phyloP scores from a whole-genome alignment of 2,888 invertebrate genomes.

The Incurvaria masculella region DNA sequence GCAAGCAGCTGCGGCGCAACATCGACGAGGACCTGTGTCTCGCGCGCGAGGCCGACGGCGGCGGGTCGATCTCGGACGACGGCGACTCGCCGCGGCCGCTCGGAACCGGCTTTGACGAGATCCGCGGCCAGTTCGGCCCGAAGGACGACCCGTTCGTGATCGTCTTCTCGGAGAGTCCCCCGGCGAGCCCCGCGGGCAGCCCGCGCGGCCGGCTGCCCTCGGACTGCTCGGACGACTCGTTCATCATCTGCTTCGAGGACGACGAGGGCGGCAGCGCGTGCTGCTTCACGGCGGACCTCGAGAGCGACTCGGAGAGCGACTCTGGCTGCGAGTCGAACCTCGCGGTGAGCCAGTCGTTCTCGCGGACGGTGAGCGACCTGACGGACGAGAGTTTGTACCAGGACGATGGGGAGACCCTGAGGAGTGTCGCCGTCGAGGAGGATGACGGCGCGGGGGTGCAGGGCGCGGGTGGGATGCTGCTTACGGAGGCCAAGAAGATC shows the following conservation, averaged over 20 bases:
- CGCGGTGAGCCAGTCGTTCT: constrained; percentile 17
- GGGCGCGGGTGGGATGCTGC: constrained; percentile 23
- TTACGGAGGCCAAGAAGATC: constrained; percentile 28
- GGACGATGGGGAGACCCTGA: constrained; percentile 12
- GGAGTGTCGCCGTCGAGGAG: constrained; percentile 14
- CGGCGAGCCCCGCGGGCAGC: constrained; percentile 10
- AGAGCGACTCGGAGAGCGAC: constrained; percentile 24
- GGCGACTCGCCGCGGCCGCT: constrained; percentile 28
- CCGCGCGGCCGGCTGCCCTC: constrained; percentile 27
- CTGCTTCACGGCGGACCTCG: constrained; percentile 42
- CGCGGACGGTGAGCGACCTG: constrained; percentile 37
- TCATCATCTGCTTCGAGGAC: constrained; percentile 50
- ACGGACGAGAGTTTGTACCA: constrained; percentile 38
- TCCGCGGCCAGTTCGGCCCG: constrained; percentile 35
- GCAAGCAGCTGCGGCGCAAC: constrained; percentile 22
- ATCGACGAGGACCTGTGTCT: constrained; percentile 31
- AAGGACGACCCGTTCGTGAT: constrained; percentile 49
- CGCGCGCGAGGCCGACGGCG: constrained; percentile 27
- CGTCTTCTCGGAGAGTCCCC: constrained; percentile 35
- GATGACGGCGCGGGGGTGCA: constrained; percentile 29
- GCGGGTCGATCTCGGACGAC: constrained; percentile 24
- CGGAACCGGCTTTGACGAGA: constrained; percentile 33
- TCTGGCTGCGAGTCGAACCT: background rate
- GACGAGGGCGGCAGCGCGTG: constrained; percentile 22
- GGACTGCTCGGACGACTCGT: constrained; percentile 59